Conservation (phyloP, 2,113 vertebrate genomes). For the Calyptomena viridis region DNA sequence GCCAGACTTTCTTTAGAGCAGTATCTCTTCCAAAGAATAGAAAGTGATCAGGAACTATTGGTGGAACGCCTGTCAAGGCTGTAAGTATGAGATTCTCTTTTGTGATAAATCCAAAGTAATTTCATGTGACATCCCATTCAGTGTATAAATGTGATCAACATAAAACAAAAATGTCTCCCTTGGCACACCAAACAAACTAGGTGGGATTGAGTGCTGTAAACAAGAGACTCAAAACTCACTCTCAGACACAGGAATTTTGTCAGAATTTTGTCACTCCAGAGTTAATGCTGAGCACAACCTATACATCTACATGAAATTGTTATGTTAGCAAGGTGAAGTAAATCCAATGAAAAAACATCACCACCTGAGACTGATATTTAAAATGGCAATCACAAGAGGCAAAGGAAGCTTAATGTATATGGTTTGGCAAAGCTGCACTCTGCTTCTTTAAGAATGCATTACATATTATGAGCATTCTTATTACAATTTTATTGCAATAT, state of each 20-base stretch:
- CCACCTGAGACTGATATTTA: not conserved
- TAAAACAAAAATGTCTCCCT: not conserved
- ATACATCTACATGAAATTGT: not conserved
- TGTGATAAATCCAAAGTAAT: not conserved
- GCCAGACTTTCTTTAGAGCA: not conserved
- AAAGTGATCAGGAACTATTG: not conserved
- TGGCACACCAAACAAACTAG: not conserved
- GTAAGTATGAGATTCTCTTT: not conserved
- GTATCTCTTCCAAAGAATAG: not conserved
- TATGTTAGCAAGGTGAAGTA: not conserved
- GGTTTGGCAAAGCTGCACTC: not conserved
- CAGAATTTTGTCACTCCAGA: not conserved
- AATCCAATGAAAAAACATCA: not conserved
- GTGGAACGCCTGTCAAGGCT: not conserved
- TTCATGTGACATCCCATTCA: not conserved
- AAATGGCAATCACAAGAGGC: slow-evolving; percentile 2
- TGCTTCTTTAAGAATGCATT: slow-evolving; percentile 8
- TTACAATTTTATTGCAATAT: slow-evolving; percentile 51
- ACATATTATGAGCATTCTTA: slow-evolving; percentile 7
- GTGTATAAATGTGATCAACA: not conserved
- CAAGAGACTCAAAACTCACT: not conserved
- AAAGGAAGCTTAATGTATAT: slow-evolving; percentile 13
- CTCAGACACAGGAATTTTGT: not conserved
- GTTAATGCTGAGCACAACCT: not conserved
- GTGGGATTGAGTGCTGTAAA: not conserved